Evolutionary conservation across 2,113 vertebrate species (phyloP).

Genomic region (Leucopsar rothschildi): DNA sequence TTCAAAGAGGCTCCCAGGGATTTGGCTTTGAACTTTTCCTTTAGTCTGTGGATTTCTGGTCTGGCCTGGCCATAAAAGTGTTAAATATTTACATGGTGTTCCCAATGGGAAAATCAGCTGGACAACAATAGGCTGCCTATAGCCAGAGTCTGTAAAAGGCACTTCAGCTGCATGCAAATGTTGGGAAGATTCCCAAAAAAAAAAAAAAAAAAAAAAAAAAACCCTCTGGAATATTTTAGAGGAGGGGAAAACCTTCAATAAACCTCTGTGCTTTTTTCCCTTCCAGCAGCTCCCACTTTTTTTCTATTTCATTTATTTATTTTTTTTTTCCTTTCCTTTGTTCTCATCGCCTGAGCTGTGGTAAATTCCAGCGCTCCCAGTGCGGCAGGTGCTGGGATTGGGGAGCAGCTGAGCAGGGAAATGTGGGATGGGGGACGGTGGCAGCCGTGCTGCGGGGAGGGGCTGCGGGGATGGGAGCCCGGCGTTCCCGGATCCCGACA

Average conservation of each 20-base stretch:
- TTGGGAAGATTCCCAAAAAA: background rate
- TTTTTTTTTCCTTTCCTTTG: fast-evolving
- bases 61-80: background rate
- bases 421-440: background rate
- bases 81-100: background rate
- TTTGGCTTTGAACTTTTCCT: conserved; percentile 26
- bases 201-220: background rate
- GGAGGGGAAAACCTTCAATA: background rate
- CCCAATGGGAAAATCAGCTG: conserved; percentile 46
- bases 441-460: background rate
- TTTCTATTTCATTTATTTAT: too few species aligned
- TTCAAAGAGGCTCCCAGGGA: background rate
- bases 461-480: too few species aligned
- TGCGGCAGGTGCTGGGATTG: conserved; percentile 32
- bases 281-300: background rate
- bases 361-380: background rate
- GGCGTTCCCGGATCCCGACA: too few species aligned
- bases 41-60: background rate
- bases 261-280: background rate
- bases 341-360: background rate
- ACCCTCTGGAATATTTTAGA: background rate
- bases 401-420: background rate
- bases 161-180: background rate
- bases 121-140: conserved; percentile 17
- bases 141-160: background rate